phyloP scores from a whole-genome alignment of 2,888 invertebrate species.

The Habrosyne pyritoides region DNA sequence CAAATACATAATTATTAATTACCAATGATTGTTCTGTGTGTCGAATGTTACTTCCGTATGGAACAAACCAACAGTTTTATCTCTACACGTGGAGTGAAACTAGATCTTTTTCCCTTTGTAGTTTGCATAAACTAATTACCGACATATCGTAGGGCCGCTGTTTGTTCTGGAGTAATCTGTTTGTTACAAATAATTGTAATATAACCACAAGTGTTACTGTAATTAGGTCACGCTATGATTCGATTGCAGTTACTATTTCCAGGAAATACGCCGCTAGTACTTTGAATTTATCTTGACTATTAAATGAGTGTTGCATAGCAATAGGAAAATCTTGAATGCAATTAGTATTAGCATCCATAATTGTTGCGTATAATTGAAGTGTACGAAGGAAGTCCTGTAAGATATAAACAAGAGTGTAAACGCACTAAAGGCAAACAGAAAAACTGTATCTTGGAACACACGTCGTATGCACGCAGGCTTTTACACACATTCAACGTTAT shows the following conservation, averaged over 20 bases:
- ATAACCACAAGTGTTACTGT: constrained; percentile 35
- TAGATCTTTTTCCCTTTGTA: constrained; percentile 49
- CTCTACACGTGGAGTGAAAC: constrained; percentile 56
- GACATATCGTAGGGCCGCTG: constrained; percentile 37
- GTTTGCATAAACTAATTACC: constrained; percentile 54
- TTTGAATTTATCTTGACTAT: constrained; percentile 47
- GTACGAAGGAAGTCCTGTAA: constrained; percentile 25
- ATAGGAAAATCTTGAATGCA: constrained; percentile 38
- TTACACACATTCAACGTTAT: constrained; percentile 33
- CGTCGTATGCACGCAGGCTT: constrained; percentile 13
- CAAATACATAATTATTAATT: constrained; percentile 36
- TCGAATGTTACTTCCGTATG: constrained; percentile 37
- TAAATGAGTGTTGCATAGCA: constrained; percentile 25
- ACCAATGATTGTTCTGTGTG: constrained; percentile 32
- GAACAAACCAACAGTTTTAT: constrained; percentile 51
- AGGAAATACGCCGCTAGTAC: constrained; percentile 44
- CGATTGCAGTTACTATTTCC: constrained; percentile 51
- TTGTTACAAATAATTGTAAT: constrained; percentile 40
- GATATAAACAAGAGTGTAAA: background rate
- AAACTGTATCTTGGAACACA: constrained; percentile 16
- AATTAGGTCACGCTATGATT: constrained; percentile 45
- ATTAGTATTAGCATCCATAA: constrained; percentile 23
- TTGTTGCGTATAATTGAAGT: constrained; percentile 25
- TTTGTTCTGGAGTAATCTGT: constrained; percentile 46
- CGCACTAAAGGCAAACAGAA: constrained; percentile 9